Base-by-base conservation (phyloP, 2,888 invertebrate species). In the Lepetodrilus schrolli region DNA sequence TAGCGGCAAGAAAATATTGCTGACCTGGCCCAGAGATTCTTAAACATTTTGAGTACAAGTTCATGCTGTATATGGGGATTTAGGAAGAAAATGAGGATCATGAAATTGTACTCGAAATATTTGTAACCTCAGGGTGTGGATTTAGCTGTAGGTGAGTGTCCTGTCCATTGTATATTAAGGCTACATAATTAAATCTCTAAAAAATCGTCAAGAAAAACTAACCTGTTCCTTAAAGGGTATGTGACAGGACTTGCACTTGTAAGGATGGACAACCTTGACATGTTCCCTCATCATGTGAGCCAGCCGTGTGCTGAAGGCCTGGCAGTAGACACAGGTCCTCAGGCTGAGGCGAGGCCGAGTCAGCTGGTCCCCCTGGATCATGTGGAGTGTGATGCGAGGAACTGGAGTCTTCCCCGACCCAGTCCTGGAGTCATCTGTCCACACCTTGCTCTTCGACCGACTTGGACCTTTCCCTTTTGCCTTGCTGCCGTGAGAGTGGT, bases 341-440 rank as follows among this genome's bases (percentile, higher is more conserved):
- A 43, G 43, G 23, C 68, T 21, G 17, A 68, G 38, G 30, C 26
- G 43, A 23, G 23, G 23, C 26, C 30, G 10, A 17, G 47, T 13
- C 23, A 68, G 5, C 43, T 68, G 8, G 26, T 47, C 26, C 23
- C 68, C 68, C 38, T 38, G 21, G 17, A 68, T 47, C 23, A 68
- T 68, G 68, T 68, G 43, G 68, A 68, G 26, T 10, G 30, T 68
- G 43, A 68, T 47, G n/a, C 68, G 43, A 43, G n/a, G n/a, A n/a
- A n/a, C n/a, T n/a, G n/a, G 17, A 21, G 20, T 48, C 21, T 21
- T 4, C 17, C 48, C 21, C 48, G 1, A 21, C 17, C 48, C 48
- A 48, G 17, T 21, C 4, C 21, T 21, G 21, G 48, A 48, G 17
- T 48, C 48, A 48, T 17, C n/a, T n/a, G n/a, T n/a, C n/a, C n/a